Base-by-base conservation (phyloP, 1,140 invertebrate genomes). In the Drosophila prosaltans region DNA sequence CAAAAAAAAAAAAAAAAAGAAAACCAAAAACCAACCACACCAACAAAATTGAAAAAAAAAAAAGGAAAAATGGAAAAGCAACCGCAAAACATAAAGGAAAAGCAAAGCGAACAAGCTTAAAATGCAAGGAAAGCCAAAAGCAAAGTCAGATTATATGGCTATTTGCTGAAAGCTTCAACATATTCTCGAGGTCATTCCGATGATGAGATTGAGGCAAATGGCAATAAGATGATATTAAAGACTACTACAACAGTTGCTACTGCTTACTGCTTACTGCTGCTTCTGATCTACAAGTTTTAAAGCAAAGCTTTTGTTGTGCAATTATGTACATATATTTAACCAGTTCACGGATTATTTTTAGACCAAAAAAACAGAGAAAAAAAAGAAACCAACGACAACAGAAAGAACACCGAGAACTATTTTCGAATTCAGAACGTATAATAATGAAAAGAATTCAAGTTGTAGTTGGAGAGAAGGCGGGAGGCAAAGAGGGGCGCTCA, bases 251-350 rank as follows among this genome's bases (percentile, higher is more conserved):
- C 21, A 21, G 16, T 16, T 45, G 40, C 40, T 41, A 2, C 0
- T 41, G 40, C 9, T 16, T 16, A 16, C 16, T 16, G 16, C 16
- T 16, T 4, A 26, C 1, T 26, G 26, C 26, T 55, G 28, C 54
- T 59, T 11, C 36, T 39, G 57, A 51, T 51, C 45, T 51, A 51
- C 45, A 51, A 51, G 45, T 51, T 51, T 51, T 51, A 51, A 51
- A 51, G 21, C 9, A 4, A 51, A 51, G 21, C 45, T 26, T 51
- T 59, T 59, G 3, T 59, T 59, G 57, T 59, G 57, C 32, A 59
- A 59, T 59, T 59, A 59, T 39, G 57, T 59, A 59, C 45, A 51
- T 51, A 51, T 51, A 24, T 51, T 51, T 59, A 59, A 59, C 57
- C 57, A 59, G 57, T 59, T 59, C 57, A 59, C 32, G 30, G 36